A percentile compares a stretch with the other conserved stretches of the same genome.
Evolutionary conservation across 1,140 invertebrate species (phyloP).

Genomic region (Druon quercuslanigerum): DNA sequence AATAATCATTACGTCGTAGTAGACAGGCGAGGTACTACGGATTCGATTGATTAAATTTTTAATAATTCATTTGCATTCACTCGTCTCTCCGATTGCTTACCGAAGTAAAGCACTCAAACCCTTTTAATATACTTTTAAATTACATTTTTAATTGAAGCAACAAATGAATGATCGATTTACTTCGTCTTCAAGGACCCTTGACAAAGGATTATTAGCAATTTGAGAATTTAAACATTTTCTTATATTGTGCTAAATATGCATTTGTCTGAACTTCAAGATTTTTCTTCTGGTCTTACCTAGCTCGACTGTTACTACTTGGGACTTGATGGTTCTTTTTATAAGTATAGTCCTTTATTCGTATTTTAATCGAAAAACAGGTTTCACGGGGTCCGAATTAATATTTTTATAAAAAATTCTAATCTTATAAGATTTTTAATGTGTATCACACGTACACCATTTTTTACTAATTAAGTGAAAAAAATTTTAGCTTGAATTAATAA

Average conservation of each 20-base stretch:
- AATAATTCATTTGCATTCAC: constrained; percentile 75
- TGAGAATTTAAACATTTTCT: background rate
- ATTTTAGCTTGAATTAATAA: too few relatives aligned
- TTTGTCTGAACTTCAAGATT: background rate
- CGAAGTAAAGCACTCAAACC: constrained; percentile 52
- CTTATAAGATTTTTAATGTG: too few relatives aligned
- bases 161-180: constrained; percentile 70
- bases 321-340: too few relatives aligned
- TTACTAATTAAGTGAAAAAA: too few relatives aligned
- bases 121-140: constrained; percentile 72
- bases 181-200: constrained; percentile 28
- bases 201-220: constrained; percentile 24
- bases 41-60: constrained; percentile 76
- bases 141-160: constrained; percentile 71
- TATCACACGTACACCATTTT: too few relatives aligned
- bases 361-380: too few relatives aligned
- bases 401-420: too few relatives aligned
- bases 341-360: too few relatives aligned
- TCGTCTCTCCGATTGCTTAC: constrained; percentile 56
- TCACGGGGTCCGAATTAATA: too few relatives aligned
- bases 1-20: constrained; percentile 73
- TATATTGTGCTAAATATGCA: background rate
- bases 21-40: constrained; percentile 64
- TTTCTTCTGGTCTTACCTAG: too few relatives aligned
- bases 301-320: too few relatives aligned